Percentiles rank a stretch among this genome's conserved stretches.
phyloP scores from a whole-genome alignment of 2,888 invertebrate species.

The Philhelius pedissequus region DNA sequence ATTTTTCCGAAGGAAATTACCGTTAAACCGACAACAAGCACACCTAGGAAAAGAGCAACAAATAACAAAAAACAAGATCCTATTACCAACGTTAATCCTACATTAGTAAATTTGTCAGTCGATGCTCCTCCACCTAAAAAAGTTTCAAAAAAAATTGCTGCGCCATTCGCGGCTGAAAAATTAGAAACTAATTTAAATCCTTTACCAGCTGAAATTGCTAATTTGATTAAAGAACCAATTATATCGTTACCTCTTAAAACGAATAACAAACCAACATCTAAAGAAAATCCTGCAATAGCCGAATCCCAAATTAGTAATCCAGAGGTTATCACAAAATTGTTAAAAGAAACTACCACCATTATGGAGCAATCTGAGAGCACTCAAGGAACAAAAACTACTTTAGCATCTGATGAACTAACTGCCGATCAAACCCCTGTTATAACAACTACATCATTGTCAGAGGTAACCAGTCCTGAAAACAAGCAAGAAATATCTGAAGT shows the following conservation, averaged over 20 bases:
- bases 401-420: too few species aligned
- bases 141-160: background rate
- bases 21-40: conserved; percentile 1
- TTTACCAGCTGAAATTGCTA: background rate
- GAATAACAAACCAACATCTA: background rate
- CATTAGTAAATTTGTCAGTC: background rate
- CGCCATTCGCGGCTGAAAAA: background rate
- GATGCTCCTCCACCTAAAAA: conserved; percentile 27
- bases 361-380: background rate
- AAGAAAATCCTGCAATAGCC: background rate
- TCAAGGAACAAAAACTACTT: background rate
- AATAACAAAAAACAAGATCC: conserved; percentile 51
- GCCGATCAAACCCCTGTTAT: background rate
- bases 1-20: conserved; percentile 8
- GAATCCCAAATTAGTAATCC: background rate
- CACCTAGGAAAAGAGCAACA: conserved; percentile 37
- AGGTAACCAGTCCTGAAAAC: background rate
- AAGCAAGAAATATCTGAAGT: background rate
- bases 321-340: background rate
- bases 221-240: background rate
- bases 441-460: background rate
- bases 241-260: background rate
- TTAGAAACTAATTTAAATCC: background rate
- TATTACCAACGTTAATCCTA: background rate
- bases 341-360: background rate